Evolutionary conservation across 1,140 invertebrate genomes (phyloP), one percentile per base, ranked within the genome.

Genomic region (Euura saliciscinereae): DNA sequence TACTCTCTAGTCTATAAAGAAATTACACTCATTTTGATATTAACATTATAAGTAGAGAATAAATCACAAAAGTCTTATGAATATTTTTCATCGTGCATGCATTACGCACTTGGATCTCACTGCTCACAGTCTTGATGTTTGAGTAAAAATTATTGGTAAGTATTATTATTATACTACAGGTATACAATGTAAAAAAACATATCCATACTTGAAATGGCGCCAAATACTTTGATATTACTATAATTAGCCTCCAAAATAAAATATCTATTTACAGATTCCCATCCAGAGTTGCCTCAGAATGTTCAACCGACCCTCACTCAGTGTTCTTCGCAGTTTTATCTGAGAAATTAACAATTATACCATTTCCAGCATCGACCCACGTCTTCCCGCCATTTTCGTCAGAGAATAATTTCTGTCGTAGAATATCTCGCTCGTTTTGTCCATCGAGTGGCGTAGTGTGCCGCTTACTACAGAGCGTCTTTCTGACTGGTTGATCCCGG

Each of bases 341-440:
- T 2, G 78, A 72, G 72, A 85, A 85, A 78, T 83, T 82, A n/a
- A 85, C 82, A 65, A 85, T 76, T 71, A 85, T 84, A 65, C 84
- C 84, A 75, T 85, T 84, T 8, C 84, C 83, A 68, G 81, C 82
- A 28, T 85, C 83, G 5, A 85, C 82, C 80, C 80, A 85, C 13
- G 51, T 59, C 13, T 59, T 59, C 13, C 51, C 51, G 13, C 13
- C 51, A n/a, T 59, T 59, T 65, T 84, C 78, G 6, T 85, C 84
- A 3, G 82, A 83, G 69, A 84, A 85, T 3, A 85, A 73, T 78
- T 84, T 85, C n/a, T 83, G 76, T 2, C 81, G 71, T 13, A 85
- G 73, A 72, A 81, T 75, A 67, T 82, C 77, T 43, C 77, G 72
- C 45, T 84, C 74, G 2, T 72, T 71, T 8, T 75, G 45, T 69